A percentile compares a stretch with the other conserved stretches of the same genome.
phyloP scores from a whole-genome alignment of 92 coral and sea anemone species.

The Phymanthus crucifer region DNA sequence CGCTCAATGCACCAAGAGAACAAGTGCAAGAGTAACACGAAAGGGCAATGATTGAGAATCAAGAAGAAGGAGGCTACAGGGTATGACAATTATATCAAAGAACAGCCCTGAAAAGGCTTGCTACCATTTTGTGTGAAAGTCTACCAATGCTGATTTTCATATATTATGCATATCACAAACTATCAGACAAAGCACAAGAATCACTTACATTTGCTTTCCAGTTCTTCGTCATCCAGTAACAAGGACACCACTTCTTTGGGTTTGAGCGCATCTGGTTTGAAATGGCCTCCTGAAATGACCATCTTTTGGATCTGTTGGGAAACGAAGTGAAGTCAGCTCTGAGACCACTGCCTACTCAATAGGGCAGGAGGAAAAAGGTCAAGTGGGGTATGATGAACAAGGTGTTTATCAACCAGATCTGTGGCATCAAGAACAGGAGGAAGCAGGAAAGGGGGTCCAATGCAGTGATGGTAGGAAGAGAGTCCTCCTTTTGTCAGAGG shows the following conservation, averaged over 20 bases:
- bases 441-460: too few relatives aligned
- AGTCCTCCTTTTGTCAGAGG: too few relatives aligned
- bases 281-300: slow-evolving; percentile 99
- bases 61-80: neutral
- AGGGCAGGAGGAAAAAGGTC: neutral
- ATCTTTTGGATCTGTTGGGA: slow-evolving; percentile 87
- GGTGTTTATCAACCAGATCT: neutral
- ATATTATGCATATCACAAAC: too few relatives aligned
- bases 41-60: slow-evolving; percentile 4
- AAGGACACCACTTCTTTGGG: slow-evolving; percentile 98
- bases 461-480: too few relatives aligned
- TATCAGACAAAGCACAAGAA: neutral
- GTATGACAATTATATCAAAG: too few relatives aligned
- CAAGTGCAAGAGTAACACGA: slow-evolving; percentile 55
- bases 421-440: too few relatives aligned
- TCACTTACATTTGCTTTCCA: slow-evolving; percentile 90
- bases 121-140: too few relatives aligned
- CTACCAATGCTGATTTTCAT: too few relatives aligned
- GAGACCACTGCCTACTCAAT: neutral
- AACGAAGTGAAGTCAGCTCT: neutral
- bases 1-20: slow-evolving; percentile 46
- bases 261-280: slow-evolving; percentile 98
- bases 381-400: neutral
- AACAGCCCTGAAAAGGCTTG: too few relatives aligned
- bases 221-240: slow-evolving; percentile 91